A percentile compares a stretch with the other conserved stretches of the same genome.
Evolutionary conservation across 1,140 invertebrate species (phyloP).

Genomic region (Pseudomyrmex sp.): DNA sequence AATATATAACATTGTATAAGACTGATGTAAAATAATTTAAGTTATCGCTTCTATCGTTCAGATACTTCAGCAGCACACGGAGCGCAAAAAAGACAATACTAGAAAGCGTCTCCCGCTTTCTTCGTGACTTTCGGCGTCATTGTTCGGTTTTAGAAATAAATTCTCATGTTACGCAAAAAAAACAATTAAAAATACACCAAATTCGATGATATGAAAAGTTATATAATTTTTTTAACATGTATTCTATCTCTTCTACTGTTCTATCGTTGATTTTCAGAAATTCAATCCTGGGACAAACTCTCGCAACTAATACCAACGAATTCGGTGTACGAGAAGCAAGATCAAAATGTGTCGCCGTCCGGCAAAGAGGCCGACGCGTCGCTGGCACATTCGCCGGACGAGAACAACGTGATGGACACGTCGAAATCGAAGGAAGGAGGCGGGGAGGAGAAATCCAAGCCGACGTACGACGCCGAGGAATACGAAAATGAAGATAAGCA

Average conservation of each 20-base stretch:
- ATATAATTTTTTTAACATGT: too few relatives aligned
- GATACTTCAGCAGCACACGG: not conserved
- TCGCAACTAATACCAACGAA: slow-evolving; percentile 77
- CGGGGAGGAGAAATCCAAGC: slow-evolving; percentile 49
- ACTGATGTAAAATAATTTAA: not conserved
- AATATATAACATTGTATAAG: not conserved
- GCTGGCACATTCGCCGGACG: slow-evolving; percentile 49
- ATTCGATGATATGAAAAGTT: too few relatives aligned
- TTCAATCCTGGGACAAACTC: slow-evolving; percentile 72
- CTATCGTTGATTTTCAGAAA: slow-evolving; percentile 44
- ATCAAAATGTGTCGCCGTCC: slow-evolving; percentile 54
- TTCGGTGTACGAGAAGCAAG: slow-evolving; percentile 75
- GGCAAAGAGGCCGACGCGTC: slow-evolving; percentile 59
- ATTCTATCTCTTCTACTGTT: not conserved
- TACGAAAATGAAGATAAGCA: slow-evolving; percentile 61
- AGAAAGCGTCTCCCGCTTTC: slow-evolving; percentile 56
- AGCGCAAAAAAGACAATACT: slow-evolving; percentile 39
- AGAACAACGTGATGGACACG: slow-evolving; percentile 68
- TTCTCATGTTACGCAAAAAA: not conserved
- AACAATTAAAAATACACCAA: not conserved
- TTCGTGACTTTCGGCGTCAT: not conserved
- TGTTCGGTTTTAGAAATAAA: not conserved
- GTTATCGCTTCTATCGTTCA: not conserved
- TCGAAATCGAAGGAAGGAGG: slow-evolving; percentile 59
- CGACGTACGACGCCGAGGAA: slow-evolving; percentile 58